A percentile compares a stretch with the other conserved stretches of the same genome.
phyloP scores from a whole-genome alignment of 2,888 invertebrate genomes.

The Meiosimyza platycephala region DNA sequence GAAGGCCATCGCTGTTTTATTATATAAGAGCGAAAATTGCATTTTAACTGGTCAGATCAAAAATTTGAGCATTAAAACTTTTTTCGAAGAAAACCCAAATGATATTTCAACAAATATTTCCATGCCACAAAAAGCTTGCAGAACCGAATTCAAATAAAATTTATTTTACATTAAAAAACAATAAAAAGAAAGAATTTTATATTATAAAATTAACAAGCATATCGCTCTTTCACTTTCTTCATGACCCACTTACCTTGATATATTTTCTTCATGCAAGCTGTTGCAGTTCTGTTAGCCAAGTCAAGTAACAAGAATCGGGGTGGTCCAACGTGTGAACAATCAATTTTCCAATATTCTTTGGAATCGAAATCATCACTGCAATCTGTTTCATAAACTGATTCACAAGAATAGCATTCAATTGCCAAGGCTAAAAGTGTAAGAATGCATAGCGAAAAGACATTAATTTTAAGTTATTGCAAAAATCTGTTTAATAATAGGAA shows the following conservation, averaged over 20 bases:
- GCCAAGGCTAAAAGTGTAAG: constrained; percentile 50
- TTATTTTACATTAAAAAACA: too few species aligned
- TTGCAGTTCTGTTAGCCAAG: constrained; percentile 56
- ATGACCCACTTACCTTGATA: constrained; percentile 57
- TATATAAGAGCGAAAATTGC: too few species aligned
- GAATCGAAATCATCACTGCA: constrained; percentile 59
- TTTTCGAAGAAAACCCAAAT: too few species aligned
- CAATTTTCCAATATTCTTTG: constrained; percentile 59
- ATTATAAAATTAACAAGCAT: too few species aligned
- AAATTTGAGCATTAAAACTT: too few species aligned
- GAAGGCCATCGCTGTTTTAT: too few species aligned
- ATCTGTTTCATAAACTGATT: constrained; percentile 58
- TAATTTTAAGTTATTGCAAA: not conserved
- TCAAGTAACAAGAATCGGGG: constrained; percentile 60
- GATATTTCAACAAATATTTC: too few species aligned
- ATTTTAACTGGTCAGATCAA: too few species aligned
- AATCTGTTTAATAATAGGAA: too few species aligned
- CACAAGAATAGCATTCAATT: constrained; percentile 63
- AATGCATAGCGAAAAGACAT: not conserved
- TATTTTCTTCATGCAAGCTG: constrained; percentile 61
- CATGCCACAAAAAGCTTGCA: too few species aligned
- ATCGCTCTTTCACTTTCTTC: not conserved
- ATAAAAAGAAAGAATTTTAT: too few species aligned
- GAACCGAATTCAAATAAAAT: too few species aligned
- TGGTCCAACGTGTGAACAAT: constrained; percentile 58